Percentiles rank a stretch among this genome's conserved stretches.
These are phyloP conservation scores for Hedya salicella DNA, from an alignment of 2,888 invertebrate genomes.

Conservation along the genomic window DNA sequence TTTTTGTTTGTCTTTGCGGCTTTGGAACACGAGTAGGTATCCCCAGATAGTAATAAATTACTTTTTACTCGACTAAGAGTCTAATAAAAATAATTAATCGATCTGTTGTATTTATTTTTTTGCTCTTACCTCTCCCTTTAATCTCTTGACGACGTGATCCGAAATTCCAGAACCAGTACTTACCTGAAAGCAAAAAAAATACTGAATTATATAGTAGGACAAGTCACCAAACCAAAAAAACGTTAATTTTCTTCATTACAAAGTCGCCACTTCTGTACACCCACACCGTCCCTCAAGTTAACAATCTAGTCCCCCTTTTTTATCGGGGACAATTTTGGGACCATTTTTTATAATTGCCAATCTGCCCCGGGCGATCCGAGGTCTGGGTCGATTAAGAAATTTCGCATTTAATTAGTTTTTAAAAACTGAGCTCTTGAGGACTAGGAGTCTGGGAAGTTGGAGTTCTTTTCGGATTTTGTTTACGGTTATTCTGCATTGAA, in stretches of 20 bases:
- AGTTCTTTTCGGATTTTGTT: neutral
- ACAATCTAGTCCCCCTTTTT: conserved; percentile 53
- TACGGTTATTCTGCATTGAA: neutral
- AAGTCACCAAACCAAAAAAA: no score
- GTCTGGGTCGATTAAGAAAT: conserved; percentile 47
- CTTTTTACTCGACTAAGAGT: no score
- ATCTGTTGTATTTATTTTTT: no score
- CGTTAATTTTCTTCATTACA: no score
- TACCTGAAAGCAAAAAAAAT: neutral
- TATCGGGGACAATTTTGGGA: conserved; percentile 60
- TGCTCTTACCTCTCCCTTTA: no score
- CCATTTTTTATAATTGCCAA: conserved; percentile 74
- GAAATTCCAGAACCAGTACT: neutral
- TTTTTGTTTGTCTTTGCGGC: no score
- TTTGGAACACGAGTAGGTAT: no score
- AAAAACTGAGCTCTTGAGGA: conserved; percentile 16
- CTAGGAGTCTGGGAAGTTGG: conserved; percentile 6
- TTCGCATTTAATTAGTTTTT: conserved; percentile 56
- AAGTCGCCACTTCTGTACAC: conserved; percentile 43
- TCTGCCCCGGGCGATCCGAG: conserved; percentile 57
- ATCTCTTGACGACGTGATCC: no score
- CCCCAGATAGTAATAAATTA: no score
- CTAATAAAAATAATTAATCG: no score
- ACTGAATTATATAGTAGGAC: neutral
- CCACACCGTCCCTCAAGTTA: conserved; percentile 47